Evolutionary conservation across 23 tunicate genomes (phyloP).

Genomic region (Halocynthia roretzi): DNA sequence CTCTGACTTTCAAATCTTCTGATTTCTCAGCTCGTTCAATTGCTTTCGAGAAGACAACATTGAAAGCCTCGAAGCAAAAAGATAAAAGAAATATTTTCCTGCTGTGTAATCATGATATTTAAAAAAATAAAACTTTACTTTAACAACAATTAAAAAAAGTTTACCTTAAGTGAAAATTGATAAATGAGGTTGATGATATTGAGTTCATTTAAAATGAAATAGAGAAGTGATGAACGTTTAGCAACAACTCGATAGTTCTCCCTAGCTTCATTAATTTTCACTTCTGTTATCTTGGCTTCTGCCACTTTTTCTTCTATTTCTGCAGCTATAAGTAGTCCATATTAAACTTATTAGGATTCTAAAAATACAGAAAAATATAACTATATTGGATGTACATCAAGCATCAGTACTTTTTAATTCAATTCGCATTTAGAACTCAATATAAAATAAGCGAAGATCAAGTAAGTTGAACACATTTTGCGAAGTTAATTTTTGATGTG

Average conservation of each 20-base stretch:
- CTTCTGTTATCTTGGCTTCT: slow-evolving; percentile 93
- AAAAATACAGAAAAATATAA: not conserved
- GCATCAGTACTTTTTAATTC: not conserved
- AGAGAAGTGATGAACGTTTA: slow-evolving; percentile 86
- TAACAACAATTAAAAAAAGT: not conserved
- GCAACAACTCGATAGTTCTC: slow-evolving; percentile 89
- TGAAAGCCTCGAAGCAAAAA: slow-evolving; percentile 75
- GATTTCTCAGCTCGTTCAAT: slow-evolving; percentile 84
- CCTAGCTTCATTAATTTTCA: slow-evolving; percentile 95
- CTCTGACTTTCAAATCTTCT: slow-evolving; percentile 79
- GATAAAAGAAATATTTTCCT: not conserved
- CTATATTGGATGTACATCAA: no score
- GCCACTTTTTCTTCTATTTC: slow-evolving; percentile 97
- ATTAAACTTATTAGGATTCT: not conserved
- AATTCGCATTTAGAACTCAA: not conserved
- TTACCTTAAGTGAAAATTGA: slow-evolving; percentile 88
- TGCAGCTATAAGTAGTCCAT: slow-evolving; percentile 44
- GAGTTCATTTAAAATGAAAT: slow-evolving; percentile 92
- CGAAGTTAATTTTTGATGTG: slow-evolving; percentile 1
- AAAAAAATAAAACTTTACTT: not conserved
- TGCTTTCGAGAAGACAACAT: slow-evolving; percentile 96
- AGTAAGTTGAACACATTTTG: not conserved
- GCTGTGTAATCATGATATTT: not conserved
- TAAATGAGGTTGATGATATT: slow-evolving; percentile 94
- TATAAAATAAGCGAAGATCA: not conserved